These are phyloP conservation scores for Turdus rufiventris DNA, from an alignment of 2,113 vertebrate genomes.

Conservation along the genomic window DNA sequence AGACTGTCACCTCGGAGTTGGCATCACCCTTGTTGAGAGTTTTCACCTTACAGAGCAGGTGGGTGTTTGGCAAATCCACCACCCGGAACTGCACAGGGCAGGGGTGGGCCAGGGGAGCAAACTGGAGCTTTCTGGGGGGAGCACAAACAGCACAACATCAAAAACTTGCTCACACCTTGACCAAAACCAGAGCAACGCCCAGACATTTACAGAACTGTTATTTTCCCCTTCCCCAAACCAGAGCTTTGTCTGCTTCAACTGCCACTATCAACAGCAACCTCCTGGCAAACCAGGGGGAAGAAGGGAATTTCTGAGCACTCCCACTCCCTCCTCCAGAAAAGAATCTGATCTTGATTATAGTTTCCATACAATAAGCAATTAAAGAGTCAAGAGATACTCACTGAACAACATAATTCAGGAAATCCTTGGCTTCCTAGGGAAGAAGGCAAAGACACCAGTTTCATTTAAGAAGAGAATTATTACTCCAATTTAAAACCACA, in stretches of 20 bases:
- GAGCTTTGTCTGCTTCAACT: neutral
- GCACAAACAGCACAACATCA: constrained; percentile 12
- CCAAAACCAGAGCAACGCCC: neutral
- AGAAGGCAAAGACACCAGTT: neutral
- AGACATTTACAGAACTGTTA: fast-evolving
- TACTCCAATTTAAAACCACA: neutral
- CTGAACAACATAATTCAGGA: constrained; percentile 78
- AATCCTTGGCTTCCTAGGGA: constrained; percentile 78
- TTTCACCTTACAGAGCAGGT: constrained; percentile 89
- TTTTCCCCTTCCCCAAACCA: neutral
- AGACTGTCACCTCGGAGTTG: constrained; percentile 95
- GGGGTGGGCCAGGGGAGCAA: constrained; percentile 74
- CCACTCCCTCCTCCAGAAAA: neutral
- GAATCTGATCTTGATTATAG: neutral
- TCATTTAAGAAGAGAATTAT: neutral
- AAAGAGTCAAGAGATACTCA: constrained; percentile 63
- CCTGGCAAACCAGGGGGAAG: neutral
- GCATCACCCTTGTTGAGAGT: constrained; percentile 90
- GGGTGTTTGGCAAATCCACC: constrained; percentile 83
- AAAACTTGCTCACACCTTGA: neutral
- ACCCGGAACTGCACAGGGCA: constrained; percentile 90
- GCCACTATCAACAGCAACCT: neutral
- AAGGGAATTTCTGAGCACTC: neutral
- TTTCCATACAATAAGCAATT: neutral
- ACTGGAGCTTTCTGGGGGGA: constrained; percentile 83